These are phyloP conservation scores for Dendropsophus ebraccatus DNA, from an alignment of 2,113 vertebrate species.

Conservation along the genomic window DNA sequence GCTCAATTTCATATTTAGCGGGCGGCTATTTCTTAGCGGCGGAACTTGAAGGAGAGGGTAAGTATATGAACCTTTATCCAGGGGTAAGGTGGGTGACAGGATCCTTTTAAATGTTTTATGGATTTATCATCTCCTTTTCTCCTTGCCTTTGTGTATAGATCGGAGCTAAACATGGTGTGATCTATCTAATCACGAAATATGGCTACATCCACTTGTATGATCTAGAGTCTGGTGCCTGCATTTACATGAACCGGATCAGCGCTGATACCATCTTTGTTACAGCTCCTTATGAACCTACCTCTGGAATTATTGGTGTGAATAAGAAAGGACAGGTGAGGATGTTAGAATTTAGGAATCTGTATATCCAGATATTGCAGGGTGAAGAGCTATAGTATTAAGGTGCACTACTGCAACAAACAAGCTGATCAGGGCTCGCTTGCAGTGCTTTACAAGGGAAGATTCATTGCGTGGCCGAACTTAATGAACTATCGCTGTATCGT, in stretches of 20 bases:
- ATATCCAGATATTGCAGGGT: too few relatives aligned
- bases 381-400: too few relatives aligned
- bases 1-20: too few relatives aligned
- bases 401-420: too few relatives aligned
- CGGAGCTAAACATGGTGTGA: slow-evolving; percentile 87
- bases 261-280: slow-evolving; percentile 93
- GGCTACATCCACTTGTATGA: slow-evolving; percentile 93
- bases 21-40: too few relatives aligned
- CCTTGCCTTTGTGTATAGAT: slow-evolving; percentile 69
- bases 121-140: neutral
- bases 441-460: too few relatives aligned
- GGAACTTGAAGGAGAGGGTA: too few relatives aligned
- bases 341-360: neutral
- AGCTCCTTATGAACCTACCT: slow-evolving; percentile 86
- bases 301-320: slow-evolving; percentile 92
- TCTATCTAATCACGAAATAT: slow-evolving; percentile 92
- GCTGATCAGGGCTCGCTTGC: too few relatives aligned
- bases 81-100: too few relatives aligned
- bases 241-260: slow-evolving; percentile 93
- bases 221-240: slow-evolving; percentile 88
- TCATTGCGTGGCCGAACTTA: too few relatives aligned
- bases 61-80: too few relatives aligned
- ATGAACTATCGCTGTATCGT: too few relatives aligned
- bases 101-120: neutral
- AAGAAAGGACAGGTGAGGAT: slow-evolving; percentile 89